phyloP scores from a whole-genome alignment of 2,113 vertebrate species.

The Melospiza georgiana region DNA sequence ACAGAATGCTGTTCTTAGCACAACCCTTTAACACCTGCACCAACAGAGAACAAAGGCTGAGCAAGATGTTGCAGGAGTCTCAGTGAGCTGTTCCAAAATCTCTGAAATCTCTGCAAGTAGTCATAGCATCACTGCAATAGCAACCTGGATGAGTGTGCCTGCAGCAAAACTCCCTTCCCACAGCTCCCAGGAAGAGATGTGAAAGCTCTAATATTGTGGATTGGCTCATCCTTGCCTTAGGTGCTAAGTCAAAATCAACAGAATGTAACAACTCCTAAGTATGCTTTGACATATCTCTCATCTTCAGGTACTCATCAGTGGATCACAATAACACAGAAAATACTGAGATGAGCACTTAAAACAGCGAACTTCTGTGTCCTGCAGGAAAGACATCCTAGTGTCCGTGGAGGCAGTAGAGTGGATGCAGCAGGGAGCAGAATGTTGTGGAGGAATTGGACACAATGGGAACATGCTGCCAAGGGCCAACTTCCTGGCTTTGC shows the following conservation, averaged over 20 bases:
- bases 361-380: neutral
- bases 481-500: constrained; percentile 12
- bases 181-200: neutral
- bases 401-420: neutral
- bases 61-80: neutral
- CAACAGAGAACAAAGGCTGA: neutral
- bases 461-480: constrained; percentile 17
- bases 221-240: neutral
- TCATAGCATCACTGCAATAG: neutral
- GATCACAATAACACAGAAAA: neutral
- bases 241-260: neutral
- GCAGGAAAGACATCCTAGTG: neutral
- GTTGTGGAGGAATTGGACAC: constrained; percentile 2
- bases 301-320: neutral
- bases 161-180: neutral
- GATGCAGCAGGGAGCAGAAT: constrained; percentile 3
- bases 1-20: neutral
- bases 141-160: neutral
- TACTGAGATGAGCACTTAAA: neutral
- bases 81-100: neutral
- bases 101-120: neutral
- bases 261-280: neutral
- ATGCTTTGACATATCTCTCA: neutral
- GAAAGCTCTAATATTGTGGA: neutral
- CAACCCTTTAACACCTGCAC: neutral